Conservation (phyloP, 2,888 invertebrate species). For the Orgyia antiqua region DNA sequence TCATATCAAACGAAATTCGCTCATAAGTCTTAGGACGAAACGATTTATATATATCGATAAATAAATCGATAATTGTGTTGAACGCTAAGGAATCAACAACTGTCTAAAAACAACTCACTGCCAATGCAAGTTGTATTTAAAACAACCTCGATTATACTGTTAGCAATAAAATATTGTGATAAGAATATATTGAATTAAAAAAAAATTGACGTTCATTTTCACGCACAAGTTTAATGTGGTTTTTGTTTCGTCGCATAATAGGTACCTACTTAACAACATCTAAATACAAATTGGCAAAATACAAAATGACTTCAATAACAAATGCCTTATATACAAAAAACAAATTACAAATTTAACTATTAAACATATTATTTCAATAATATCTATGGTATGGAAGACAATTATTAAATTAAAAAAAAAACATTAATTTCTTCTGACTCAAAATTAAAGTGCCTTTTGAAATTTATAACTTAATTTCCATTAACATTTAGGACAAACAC, state of each 20-base stretch:
- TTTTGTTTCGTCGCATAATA: conserved; percentile 1
- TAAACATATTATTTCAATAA: too few species aligned
- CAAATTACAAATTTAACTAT: too few species aligned
- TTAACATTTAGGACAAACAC: too few species aligned
- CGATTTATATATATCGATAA: conserved; percentile 51
- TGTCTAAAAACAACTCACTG: conserved; percentile 37
- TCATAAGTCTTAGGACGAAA: conserved; percentile 42
- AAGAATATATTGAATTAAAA: conserved; percentile 36
- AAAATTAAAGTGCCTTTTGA: too few species aligned
- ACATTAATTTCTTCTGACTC: too few species aligned
- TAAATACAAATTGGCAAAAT: background rate
- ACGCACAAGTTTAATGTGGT: conserved; percentile 48
- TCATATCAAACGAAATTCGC: conserved; percentile 58
- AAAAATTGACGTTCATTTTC: conserved; percentile 39
- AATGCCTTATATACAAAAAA: too few species aligned
- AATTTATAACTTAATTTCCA: too few species aligned
- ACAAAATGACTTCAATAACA: too few species aligned
- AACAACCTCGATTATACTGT: conserved; percentile 42
- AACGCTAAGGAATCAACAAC: conserved; percentile 51
- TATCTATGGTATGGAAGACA: too few species aligned
- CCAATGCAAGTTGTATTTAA: conserved; percentile 22
- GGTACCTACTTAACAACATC: too few species aligned
- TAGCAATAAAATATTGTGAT: conserved; percentile 73
- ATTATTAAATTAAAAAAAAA: too few species aligned
- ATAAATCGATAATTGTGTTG: conserved; percentile 30